Conservation (phyloP, 2,888 invertebrate genomes). For the Conus canariensis region DNA sequence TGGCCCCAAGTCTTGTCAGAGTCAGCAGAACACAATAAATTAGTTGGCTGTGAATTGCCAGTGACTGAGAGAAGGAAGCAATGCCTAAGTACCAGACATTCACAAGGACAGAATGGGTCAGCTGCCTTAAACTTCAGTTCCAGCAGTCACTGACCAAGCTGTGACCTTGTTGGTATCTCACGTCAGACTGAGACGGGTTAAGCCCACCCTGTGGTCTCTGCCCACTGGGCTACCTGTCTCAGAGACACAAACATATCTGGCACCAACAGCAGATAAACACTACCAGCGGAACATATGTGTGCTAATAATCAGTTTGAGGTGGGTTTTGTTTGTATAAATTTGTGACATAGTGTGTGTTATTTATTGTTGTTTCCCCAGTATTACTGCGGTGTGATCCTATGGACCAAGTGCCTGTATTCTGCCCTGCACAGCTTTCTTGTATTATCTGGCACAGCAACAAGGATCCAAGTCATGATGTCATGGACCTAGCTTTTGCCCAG, state of each 20-base stretch:
- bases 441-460: background rate
- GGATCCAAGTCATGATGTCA: background rate
- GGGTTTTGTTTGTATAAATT: slow-evolving; percentile 10
- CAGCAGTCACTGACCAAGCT: too few relatives aligned
- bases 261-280: background rate
- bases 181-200: background rate
- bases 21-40: too few relatives aligned
- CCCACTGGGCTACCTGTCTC: background rate
- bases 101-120: too few relatives aligned
- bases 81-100: too few relatives aligned
- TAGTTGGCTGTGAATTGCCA: too few relatives aligned
- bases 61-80: too few relatives aligned
- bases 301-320: background rate
- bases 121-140: too few relatives aligned
- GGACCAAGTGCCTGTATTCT: slow-evolving; percentile 56
- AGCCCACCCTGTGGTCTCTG: background rate
- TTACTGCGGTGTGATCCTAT: slow-evolving; percentile 40
- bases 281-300: background rate
- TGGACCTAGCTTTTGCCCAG: background rate
- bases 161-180: background rate
- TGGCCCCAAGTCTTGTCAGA: too few relatives aligned
- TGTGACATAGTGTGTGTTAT: slow-evolving; percentile 16
- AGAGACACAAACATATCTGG: background rate
- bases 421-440: slow-evolving; percentile 22
- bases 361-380: slow-evolving; percentile 13